phyloP scores from a whole-genome alignment of 2,797 vertebrate species.

The Syndactyla subalaris region DNA sequence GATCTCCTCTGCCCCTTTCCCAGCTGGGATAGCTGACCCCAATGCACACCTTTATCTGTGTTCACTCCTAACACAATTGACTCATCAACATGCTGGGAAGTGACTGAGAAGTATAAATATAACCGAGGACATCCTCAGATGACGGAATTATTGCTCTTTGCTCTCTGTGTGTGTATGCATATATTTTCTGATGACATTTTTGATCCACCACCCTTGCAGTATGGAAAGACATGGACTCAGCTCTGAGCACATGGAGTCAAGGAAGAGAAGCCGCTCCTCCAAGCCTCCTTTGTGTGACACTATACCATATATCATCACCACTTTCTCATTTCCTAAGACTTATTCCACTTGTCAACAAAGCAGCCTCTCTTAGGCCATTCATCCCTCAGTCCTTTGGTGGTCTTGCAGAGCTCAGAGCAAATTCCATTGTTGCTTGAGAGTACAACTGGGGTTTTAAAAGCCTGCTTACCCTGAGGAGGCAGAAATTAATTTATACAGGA shows the following conservation, averaged over 20 bases:
- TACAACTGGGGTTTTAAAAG: background rate
- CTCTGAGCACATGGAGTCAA: background rate
- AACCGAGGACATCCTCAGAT: background rate
- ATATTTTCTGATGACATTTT: background rate
- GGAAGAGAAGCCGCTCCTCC: background rate
- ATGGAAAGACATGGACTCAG: background rate
- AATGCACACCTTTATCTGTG: background rate
- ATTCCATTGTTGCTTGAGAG: background rate
- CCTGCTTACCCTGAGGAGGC: background rate
- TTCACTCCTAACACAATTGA: background rate
- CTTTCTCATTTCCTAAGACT: background rate
- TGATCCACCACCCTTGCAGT: background rate
- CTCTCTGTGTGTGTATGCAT: rapidly evolving
- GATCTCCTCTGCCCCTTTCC: background rate
- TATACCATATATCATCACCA: background rate
- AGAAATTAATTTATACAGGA: background rate
- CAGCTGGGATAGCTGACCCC: background rate
- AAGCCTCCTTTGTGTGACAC: background rate
- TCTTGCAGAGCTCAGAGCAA: background rate
- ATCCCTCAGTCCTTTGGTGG: background rate
- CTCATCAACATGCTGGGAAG: rapidly evolving
- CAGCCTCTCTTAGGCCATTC: background rate
- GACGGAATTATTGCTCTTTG: background rate
- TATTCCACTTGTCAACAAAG: background rate
- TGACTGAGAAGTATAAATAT: background rate